These are phyloP conservation scores for Eulacestoma nigropectus DNA, from an alignment of 2,113 vertebrate species.

Conservation along the genomic window DNA sequence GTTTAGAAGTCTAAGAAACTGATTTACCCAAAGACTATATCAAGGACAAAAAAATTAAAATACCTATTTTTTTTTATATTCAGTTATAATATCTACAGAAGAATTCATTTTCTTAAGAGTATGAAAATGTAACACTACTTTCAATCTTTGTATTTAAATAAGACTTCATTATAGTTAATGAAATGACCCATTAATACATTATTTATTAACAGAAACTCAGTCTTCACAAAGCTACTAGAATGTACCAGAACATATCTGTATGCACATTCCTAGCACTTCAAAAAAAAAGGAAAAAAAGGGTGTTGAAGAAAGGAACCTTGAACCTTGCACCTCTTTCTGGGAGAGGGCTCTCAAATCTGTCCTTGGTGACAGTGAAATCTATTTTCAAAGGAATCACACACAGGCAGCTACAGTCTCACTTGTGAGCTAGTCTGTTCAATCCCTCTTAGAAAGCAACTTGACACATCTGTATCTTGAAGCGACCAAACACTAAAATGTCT, in stretches of 20 bases:
- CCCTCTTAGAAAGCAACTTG: not conserved
- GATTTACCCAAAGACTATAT: not conserved
- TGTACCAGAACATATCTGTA: not conserved
- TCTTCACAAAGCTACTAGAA: not conserved
- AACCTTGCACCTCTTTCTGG: not conserved
- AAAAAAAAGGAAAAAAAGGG: not conserved
- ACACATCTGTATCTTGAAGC: not conserved
- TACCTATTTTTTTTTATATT: not conserved
- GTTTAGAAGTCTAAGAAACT: not conserved
- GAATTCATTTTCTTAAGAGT: not conserved
- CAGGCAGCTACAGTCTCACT: not conserved
- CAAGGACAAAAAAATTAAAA: not conserved
- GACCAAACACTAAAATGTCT: not conserved
- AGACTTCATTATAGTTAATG: not conserved
- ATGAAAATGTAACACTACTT: not conserved
- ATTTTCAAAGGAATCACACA: not conserved
- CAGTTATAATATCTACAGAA: not conserved
- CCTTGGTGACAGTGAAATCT: not conserved
- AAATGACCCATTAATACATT: not conserved
- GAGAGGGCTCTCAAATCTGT: not conserved
- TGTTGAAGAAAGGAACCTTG: not conserved
- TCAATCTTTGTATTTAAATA: not conserved
- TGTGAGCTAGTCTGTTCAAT: not conserved
- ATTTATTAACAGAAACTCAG: not conserved
- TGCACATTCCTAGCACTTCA: not conserved